Evolutionary conservation across 2,113 vertebrate species (phyloP), one percentile per base, ranked within the genome.

Genomic region (Eurypyga helias): DNA sequence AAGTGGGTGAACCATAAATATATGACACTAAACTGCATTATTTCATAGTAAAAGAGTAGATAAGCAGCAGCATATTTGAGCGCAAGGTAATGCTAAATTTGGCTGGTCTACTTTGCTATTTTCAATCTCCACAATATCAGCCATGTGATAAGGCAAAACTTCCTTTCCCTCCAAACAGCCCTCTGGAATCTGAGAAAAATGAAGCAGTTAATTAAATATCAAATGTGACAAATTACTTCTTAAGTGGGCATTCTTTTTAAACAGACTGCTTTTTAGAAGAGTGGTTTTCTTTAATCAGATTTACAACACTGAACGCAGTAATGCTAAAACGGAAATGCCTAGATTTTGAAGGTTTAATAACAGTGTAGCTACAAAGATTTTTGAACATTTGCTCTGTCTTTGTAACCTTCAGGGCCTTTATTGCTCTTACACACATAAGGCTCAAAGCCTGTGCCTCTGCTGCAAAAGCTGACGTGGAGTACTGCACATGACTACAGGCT

Each of bases 141-240:
- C 31, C 36, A 57, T 19, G 61, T 89, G 69, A 64, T n/a, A 89
- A 0, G 0, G 48, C 43, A 78, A 78, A 81, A 71, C 26, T 64
- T 92, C 55, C 55, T 84, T 81, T 89, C 55, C 48, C 43, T 60
- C 45, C 4, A 2, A 73, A 83, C 46, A 88, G 29, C 33, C 24
- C 23, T 78, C 60, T 93, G 76, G 65, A 96, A 93, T 81, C 61
- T 81, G 34, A 90, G 48, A 31, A 79, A 90, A 86, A 26, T 18
- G 38, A 78, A 92, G n/a, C 34, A 57, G 45, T 76, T 91, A 52
- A 41, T 76, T 91, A 89, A 83, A 82, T 62, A 92, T 26, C 31
- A 93, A n/a, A 71, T 76, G 38, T 92, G 71, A 88, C 38, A 83
- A 93, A 88, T 75, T 43, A 71, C 82, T 64, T 92, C 5, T 26